Percentiles rank a stretch among this genome's conserved stretches.
These are phyloP conservation scores for Selene dorsalis DNA, from an alignment of 2,797 vertebrate genomes.

Conservation along the genomic window DNA sequence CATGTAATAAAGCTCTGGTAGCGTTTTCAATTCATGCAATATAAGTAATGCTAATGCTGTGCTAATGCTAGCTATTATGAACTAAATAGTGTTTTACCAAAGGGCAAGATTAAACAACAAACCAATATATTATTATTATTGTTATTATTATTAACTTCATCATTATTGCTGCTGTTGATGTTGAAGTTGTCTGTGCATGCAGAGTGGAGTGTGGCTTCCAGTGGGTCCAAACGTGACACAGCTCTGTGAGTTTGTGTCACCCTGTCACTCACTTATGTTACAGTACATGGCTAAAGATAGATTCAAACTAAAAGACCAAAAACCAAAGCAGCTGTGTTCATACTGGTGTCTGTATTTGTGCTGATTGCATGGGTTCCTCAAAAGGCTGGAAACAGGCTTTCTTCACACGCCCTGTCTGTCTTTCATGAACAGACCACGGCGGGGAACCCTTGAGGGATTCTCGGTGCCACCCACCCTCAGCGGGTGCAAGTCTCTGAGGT, in stretches of 20 bases:
- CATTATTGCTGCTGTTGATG: too few relatives aligned
- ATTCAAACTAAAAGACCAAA: too few relatives aligned
- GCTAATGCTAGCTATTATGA: too few relatives aligned
- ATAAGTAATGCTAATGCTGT: not conserved
- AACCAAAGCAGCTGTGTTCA: too few relatives aligned
- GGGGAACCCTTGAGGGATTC: constrained; percentile 53
- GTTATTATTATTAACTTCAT: too few relatives aligned
- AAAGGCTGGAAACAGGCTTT: not conserved
- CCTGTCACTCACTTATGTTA: not conserved
- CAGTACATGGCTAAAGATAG: not conserved
- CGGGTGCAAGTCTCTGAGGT: constrained; percentile 38
- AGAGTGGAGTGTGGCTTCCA: too few relatives aligned
- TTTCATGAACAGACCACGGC: constrained; percentile 13
- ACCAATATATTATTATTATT: too few relatives aligned
- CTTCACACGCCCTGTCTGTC: constrained; percentile 30
- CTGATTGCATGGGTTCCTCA: not conserved
- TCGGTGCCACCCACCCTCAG: constrained; percentile 33
- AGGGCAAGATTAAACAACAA: not conserved
- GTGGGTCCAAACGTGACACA: too few relatives aligned
- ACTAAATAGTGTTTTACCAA: not conserved
- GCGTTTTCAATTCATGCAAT: not conserved
- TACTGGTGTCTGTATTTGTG: not conserved
- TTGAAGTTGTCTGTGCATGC: too few relatives aligned
- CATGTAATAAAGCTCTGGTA: not conserved
- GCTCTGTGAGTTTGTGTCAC: too few relatives aligned